phyloP scores from a whole-genome alignment of 1,140 invertebrate genomes.

The Lithobius niger region DNA sequence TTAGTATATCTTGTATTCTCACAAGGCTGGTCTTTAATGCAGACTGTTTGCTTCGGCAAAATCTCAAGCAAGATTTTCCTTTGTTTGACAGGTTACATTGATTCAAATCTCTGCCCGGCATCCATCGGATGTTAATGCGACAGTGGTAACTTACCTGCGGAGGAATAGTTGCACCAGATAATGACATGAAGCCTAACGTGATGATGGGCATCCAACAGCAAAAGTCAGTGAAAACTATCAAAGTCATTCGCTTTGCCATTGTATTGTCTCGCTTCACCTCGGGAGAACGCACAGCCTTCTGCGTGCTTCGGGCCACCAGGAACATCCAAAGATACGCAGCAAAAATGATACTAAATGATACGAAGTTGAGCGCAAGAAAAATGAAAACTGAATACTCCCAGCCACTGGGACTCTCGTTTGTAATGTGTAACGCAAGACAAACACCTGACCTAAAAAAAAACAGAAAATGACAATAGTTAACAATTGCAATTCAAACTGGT shows the following conservation, averaged over 20 bases:
- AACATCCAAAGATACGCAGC: constrained; percentile 44
- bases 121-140: too few species aligned
- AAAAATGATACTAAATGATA: constrained; percentile 40
- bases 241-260: constrained; percentile 41
- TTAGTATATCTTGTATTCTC: too few species aligned
- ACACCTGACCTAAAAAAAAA: constrained; percentile 35
- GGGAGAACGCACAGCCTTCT: constrained; percentile 29
- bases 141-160: constrained; percentile 33
- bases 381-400: constrained; percentile 46
- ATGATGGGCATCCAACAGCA: constrained; percentile 44
- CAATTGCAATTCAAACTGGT: too few species aligned
- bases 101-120: too few species aligned
- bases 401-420: constrained; percentile 37
- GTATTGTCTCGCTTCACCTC: constrained; percentile 26
- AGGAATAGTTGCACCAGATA: constrained; percentile 34
- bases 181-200: constrained; percentile 35
- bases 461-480: too few species aligned
- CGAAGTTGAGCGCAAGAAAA: constrained; percentile 40
- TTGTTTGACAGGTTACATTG: too few species aligned
- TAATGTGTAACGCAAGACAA: constrained; percentile 44
- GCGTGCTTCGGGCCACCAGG: constrained; percentile 35
- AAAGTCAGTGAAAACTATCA: constrained; percentile 43
- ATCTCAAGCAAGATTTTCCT: too few species aligned
- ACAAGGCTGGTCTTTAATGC: too few species aligned
- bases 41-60: too few species aligned